Evolutionary conservation across 1,140 invertebrate species (phyloP).

Genomic region (Drosophila aff.): DNA sequence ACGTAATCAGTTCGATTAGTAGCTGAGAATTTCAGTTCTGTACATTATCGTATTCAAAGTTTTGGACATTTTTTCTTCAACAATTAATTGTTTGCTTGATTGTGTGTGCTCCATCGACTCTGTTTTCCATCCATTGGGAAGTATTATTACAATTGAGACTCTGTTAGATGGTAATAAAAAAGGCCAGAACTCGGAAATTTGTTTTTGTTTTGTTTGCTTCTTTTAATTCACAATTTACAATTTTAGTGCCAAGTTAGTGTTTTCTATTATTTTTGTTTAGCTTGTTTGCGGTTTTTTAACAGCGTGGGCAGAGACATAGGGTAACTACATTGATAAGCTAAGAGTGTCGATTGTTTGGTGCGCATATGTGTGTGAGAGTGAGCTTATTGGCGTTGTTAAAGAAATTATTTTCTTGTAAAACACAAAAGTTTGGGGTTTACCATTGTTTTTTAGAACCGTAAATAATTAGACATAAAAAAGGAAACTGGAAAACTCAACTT

Average conservation of each 20-base stretch:
- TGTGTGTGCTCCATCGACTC: constrained; percentile 24
- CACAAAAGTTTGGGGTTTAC: constrained; percentile 59
- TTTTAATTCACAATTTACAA: constrained; percentile 26
- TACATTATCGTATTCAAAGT: constrained; percentile 85
- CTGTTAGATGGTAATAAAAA: constrained; percentile 53
- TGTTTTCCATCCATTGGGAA: constrained; percentile 30
- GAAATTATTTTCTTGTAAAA: constrained; percentile 75
- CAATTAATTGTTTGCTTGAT: constrained; percentile 25
- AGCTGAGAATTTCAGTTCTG: constrained; percentile 47
- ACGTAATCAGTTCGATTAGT: constrained; percentile 51
- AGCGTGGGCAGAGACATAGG: constrained; percentile 52
- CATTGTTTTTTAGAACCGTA: constrained; percentile 44
- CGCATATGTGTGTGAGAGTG: constrained; percentile 43
- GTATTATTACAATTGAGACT: constrained; percentile 41
- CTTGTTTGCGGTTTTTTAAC: constrained; percentile 61
- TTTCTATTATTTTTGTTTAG: constrained; percentile 33
- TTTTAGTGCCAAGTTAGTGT: constrained; percentile 68
- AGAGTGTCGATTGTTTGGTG: constrained; percentile 39
- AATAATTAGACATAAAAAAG: constrained; percentile 58
- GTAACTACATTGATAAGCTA: constrained; percentile 77
- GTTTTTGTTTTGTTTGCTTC: constrained; percentile 60
- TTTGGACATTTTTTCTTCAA: constrained; percentile 82
- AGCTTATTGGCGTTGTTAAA: constrained; percentile 74
- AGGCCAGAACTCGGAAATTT: constrained; percentile 85
- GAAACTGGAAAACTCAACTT: constrained; percentile 68